Base-by-base conservation (phyloP, 1,140 invertebrate genomes). In the Trichonephila clavipes region DNA sequence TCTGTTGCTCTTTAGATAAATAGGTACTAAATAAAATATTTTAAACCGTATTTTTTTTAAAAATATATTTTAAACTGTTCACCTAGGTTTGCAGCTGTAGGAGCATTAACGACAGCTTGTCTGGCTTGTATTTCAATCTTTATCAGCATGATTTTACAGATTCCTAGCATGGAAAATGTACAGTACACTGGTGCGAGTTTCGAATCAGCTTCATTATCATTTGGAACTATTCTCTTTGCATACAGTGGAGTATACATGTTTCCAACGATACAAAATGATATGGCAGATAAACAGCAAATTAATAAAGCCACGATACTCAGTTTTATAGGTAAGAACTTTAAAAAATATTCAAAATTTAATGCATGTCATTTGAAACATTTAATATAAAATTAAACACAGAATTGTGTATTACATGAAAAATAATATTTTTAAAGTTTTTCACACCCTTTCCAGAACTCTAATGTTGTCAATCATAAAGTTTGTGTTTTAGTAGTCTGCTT, bases 261-360 rank as follows among this genome's bases (percentile, higher is more conserved):
- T 95, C 97, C 97, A 16, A 97, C 97, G 0, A 97, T 97, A 62
- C 97, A 97, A 95, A 97, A 97, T 94, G 97, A 97, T 94, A 97
- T 97, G 97, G 95, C 95, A 28, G 96, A 97, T 86, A 96, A 96
- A 94, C 95, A 95, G 2, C 95, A 97, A 94, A 97, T 97, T 95
- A 95, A 96, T 12, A 96, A 95, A 61, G 96, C 96, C 88, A 95
- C 97, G 21, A 95, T 96, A 14, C 95, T 96, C 82, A 96, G 96
- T 51, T 97, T 97, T 95, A 85, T 95, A 81, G 96, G 97, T 97
- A 95, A 96, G 72, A 40, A 6, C 6, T 77, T 77, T 40, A 12
- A 28, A 69, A 69, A 4, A 1, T 69, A n/a, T 69, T 69, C 24
- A 14, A 69, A 69, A 24, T 10, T n/a, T 24, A 24, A 51, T 51